phyloP scores from a whole-genome alignment of 2,113 vertebrate genomes.

The Oncorhynchus nerka region DNA sequence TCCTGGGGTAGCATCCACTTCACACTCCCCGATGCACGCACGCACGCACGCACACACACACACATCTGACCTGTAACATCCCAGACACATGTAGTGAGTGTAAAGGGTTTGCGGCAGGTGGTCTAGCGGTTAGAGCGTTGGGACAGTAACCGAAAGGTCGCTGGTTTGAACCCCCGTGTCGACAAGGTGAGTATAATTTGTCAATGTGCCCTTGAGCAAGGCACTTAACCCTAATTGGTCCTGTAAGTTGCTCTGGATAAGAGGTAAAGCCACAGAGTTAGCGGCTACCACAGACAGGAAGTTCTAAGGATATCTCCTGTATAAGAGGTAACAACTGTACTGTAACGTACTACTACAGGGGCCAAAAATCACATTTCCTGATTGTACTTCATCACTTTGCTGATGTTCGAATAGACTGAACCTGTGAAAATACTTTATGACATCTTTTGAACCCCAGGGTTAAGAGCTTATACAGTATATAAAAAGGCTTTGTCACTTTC shows the following conservation, averaged over 20 bases:
- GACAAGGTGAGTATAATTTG: too few species aligned
- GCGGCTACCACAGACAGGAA: neutral
- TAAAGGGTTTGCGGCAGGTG: too few species aligned
- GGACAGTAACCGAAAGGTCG: too few species aligned
- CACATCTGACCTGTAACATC: neutral
- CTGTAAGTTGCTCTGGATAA: neutral
- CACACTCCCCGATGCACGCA: neutral
- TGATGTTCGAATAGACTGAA: neutral
- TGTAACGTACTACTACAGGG: neutral
- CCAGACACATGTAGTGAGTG: neutral
- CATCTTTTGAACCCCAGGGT: too few species aligned
- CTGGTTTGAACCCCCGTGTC: too few species aligned
- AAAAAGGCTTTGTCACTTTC: neutral
- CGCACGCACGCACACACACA: neutral
- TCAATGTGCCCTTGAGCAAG: too few species aligned
- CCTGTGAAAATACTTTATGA: too few species aligned
- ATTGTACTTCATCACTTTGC: neutral
- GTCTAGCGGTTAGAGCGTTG: too few species aligned
- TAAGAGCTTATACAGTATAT: too few species aligned
- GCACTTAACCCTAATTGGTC: too few species aligned
- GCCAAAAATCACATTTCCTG: neutral
- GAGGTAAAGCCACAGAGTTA: neutral
- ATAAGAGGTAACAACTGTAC: neutral
- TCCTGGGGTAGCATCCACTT: neutral
- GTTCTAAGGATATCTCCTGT: neutral